Conservation (phyloP, 92 coral and sea anemone species). For the Paragorgia papillata region DNA sequence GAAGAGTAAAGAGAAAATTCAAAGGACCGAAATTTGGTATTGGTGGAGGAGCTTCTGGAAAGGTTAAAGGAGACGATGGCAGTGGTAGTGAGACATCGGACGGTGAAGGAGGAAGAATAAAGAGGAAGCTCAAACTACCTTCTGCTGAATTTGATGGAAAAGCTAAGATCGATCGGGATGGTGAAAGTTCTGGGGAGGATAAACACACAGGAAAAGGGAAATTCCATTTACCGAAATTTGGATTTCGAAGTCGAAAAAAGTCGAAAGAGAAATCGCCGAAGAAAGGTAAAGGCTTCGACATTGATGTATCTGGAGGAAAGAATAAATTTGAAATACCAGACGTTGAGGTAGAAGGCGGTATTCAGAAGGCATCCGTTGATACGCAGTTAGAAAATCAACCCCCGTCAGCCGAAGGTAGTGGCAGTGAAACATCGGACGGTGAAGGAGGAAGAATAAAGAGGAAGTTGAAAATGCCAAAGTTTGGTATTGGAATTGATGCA, state of each 20-base stretch:
- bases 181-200: slow-evolving; percentile 21
- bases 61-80: background rate
- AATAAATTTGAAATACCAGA: slow-evolving; percentile 19
- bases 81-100: slow-evolving; percentile 31
- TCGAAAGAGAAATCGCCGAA: background rate
- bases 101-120: slow-evolving; percentile 36
- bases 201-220: slow-evolving; percentile 3
- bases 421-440: slow-evolving; percentile 2
- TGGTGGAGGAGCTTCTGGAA: background rate
- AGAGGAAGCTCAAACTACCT: slow-evolving; percentile 18
- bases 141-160: background rate
- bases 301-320: background rate
- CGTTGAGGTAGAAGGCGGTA: background rate
- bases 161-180: slow-evolving; percentile 1
- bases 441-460: background rate
- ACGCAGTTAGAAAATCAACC: background rate
- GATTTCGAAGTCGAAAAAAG: background rate
- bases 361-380: background rate
- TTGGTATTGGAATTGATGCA: background rate
- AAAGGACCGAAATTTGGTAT: slow-evolving; percentile 12
- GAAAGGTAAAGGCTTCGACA: slow-evolving; percentile 3
- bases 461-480: background rate
- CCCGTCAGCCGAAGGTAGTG: background rate
- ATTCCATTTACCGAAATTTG: background rate
- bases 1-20: slow-evolving; percentile 25